These are phyloP conservation scores for Chymomyza procnemis DNA, from an alignment of 2,888 invertebrate species.

Conservation along the genomic window DNA sequence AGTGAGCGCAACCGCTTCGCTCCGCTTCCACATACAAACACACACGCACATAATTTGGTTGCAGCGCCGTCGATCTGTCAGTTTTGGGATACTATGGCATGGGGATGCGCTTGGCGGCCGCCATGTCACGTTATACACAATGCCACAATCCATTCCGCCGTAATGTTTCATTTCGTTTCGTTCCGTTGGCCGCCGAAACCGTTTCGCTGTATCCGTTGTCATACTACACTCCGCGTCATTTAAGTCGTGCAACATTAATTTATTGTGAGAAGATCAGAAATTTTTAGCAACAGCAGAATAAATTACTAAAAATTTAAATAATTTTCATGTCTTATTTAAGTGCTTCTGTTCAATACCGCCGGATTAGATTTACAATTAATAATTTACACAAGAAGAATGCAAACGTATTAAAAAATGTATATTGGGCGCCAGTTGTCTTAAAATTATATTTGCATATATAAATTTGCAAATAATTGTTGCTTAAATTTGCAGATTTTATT, in stretches of 20 bases:
- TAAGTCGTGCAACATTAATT: background rate
- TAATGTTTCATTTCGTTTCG: constrained; percentile 71
- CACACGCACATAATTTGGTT: constrained; percentile 3
- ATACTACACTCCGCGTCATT: background rate
- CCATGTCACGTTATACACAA: constrained; percentile 62
- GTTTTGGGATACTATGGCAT: constrained; percentile 18
- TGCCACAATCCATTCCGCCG: constrained; percentile 64
- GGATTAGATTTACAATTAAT: too few species aligned
- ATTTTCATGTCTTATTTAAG: too few species aligned
- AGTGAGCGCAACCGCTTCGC: constrained; percentile 56
- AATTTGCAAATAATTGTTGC: too few species aligned
- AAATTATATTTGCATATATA: too few species aligned
- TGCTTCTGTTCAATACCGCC: too few species aligned
- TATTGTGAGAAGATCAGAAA: too few species aligned
- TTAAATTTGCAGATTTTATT: too few species aligned
- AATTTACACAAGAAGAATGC: too few species aligned
- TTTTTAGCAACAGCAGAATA: too few species aligned
- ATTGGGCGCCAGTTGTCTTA: too few species aligned
- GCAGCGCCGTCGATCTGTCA: constrained; percentile 31
- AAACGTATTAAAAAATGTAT: too few species aligned
- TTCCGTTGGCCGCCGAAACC: constrained; percentile 48
- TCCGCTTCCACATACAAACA: constrained; percentile 45
- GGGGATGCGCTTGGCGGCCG: constrained; percentile 62
- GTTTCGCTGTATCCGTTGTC: background rate
- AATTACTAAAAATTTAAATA: too few species aligned